Evolutionary conservation across 2,797 vertebrate species (phyloP).

Genomic region (Crypturellus tataupa): DNA sequence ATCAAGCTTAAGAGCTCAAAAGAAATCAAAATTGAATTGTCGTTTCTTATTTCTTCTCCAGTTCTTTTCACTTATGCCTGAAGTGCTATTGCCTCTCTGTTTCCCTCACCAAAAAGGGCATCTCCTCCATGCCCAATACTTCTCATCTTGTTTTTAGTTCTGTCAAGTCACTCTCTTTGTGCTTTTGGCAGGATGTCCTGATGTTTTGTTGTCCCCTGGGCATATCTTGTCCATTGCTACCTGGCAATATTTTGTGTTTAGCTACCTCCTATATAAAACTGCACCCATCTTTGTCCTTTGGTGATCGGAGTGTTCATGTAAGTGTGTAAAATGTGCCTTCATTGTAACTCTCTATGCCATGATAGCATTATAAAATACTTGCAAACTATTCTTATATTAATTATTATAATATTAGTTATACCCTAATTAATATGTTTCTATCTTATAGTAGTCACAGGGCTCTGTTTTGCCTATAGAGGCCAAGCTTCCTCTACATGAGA

Average conservation of each 20-base stretch:
- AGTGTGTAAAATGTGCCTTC: background rate
- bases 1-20: background rate
- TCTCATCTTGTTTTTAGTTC: background rate
- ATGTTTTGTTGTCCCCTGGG: background rate
- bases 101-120: accelerated
- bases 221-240: background rate
- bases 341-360: background rate
- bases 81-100: background rate
- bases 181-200: background rate
- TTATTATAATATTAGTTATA: background rate
- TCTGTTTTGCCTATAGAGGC: background rate
- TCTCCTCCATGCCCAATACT: background rate
- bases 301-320: background rate
- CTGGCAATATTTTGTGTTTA: background rate
- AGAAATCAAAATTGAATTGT: background rate
- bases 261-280: background rate
- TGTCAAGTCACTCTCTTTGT: background rate
- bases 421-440: background rate
- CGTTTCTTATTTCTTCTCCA: background rate
- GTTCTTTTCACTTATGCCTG: background rate
- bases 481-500: background rate
- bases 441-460: background rate
- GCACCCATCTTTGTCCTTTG: background rate
- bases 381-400: background rate
- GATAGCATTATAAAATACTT: background rate